phyloP scores from a whole-genome alignment of 37 sponge, comb jelly and placozoan species.

The Hexactinellida sp. region DNA sequence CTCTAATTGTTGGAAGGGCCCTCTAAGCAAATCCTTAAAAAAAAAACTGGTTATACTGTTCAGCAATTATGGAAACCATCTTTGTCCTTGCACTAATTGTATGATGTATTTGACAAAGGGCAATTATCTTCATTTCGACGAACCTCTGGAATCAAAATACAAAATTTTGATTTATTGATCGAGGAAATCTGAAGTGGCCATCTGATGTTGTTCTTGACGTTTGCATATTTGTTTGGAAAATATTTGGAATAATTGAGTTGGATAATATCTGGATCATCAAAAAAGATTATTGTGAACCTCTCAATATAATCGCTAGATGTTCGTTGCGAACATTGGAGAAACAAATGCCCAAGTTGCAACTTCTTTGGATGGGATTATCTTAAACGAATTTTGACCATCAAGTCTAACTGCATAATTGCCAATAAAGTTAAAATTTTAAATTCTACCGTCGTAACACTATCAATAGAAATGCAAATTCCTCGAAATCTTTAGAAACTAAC shows the following conservation, averaged over 20 bases:
- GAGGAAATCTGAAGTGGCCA: constrained; percentile 1
- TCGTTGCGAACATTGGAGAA: constrained; percentile 1
- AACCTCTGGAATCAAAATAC: neutral
- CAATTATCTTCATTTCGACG: neutral
- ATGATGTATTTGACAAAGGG: neutral
- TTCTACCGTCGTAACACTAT: neutral
- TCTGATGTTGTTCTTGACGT: neutral
- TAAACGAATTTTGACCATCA: neutral
- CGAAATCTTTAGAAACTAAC: neutral
- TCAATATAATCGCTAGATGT: neutral
- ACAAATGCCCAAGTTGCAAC: neutral
- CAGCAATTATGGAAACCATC: neutral
- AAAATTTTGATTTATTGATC: neutral
- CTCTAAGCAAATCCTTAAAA: too few relatives aligned
- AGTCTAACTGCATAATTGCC: neutral
- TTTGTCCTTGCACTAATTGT: neutral
- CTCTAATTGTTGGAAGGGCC: too few relatives aligned
- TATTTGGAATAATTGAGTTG: neutral
- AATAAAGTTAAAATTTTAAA: neutral
- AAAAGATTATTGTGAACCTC: neutral
- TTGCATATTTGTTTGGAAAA: neutral
- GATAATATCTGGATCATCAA: neutral
- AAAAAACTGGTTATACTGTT: too few relatives aligned
- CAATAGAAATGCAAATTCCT: neutral
- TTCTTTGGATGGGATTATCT: neutral